Evolutionary conservation across 2,113 vertebrate genomes (phyloP), one percentile per base, ranked within the genome.

Genomic region (Etheostoma spectabile): DNA sequence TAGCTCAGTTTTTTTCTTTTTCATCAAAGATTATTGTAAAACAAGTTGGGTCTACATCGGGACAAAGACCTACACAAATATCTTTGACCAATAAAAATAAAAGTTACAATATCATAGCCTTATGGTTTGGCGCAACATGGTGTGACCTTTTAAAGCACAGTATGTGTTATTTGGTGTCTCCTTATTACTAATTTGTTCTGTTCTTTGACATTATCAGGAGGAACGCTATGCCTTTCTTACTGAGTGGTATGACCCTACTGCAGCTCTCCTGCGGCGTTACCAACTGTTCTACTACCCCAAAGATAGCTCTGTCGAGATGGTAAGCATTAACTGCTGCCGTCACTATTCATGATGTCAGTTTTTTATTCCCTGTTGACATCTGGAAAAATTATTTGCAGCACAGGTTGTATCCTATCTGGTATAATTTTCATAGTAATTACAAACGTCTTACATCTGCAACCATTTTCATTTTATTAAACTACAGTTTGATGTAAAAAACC

Each of bases 401-500:
- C 24, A 14, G 48, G 30, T 56, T 56, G 2, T 55, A 3, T 38
- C 3, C 5, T 46, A 4, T 19, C 3, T 59, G 55, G 8, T 33
- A 27, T 63, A 35, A 62, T 24, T 51, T 22, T 62, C 8, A 38
- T 21, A 56, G 18, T 21, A 42, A 46, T 35, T 19, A 33, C 27
- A 1, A n/a, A 35, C 5, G 5, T 4, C 5, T 8, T 30, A 13
- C 3, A 1, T 59, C 0, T 2, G 5, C 2, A 21, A 6, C 6
- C 33, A 6, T 8, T 12, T 12, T 56, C 0, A 30, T 45, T 49
- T 16, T 22, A 10, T n/a, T 18, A 65, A 55, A 42, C 16, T 18
- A 22, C 89, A 99, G 98, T 97, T 97, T 83, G 98, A 99, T 19
- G 87, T 98, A 48, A 99, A 99, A 92, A 98, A 97, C 86, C 98